Evolutionary conservation across 1,140 invertebrate genomes (phyloP), one percentile per base, ranked within the genome.

Genomic region (Drosophila azteca): DNA sequence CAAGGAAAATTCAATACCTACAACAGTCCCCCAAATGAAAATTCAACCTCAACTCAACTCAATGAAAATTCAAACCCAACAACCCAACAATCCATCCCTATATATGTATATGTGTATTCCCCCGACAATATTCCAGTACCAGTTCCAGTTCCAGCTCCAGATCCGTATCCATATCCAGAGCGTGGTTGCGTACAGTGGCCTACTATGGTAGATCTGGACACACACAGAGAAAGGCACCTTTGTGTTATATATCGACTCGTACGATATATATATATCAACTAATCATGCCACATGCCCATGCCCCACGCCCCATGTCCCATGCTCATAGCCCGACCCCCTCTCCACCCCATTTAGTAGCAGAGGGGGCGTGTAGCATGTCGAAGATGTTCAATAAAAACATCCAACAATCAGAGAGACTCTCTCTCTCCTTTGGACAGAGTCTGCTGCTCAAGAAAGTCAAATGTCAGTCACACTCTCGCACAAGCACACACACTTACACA

Each of bases 151-250:
- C 60, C 60, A 62, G 39, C 2, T 57, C 60, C 60, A 57, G 24
- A 24, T 63, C 60, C 60, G 44, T 13, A 20, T 54, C 49, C 62
- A 20, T 9, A 35, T 68, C 61, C 65, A 60, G 4, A 54, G 85
- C 90, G 90, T 91, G 87, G 87, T 90, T 91, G 85, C 90, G 90
- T 91, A 91, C 90, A 91, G 90, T 90, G 90, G 80, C 88, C 90
- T 91, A 79, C 90, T 91, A 91, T 91, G 90, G 90, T 91, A 91
- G 90, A 91, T 91, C 79, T 85, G 90, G 90, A 91, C 90, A 89
- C 76, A 39, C 64, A 44, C 66, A 65, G 45, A 76, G 24, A 48
- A 24, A 66, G 20, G 39, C 35, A 39, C 35, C 35, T 53, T 45
- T 45, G 29, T 57, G 54, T 43, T 43, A 24, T 53, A 60, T 15